phyloP scores from a whole-genome alignment of 2,797 vertebrate species.

The Sebastes oblongus region DNA sequence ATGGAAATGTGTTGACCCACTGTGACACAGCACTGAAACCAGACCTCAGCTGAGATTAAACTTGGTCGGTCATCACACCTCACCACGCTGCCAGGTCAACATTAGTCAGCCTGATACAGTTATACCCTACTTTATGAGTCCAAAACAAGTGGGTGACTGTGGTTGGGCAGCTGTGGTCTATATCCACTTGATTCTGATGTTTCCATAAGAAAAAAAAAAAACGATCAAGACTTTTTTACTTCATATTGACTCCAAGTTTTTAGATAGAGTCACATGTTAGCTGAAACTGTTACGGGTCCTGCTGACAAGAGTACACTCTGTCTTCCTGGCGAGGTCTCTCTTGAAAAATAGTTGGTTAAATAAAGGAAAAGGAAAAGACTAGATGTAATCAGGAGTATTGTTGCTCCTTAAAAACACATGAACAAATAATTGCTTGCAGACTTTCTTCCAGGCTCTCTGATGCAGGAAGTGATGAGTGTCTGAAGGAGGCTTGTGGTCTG shows the following conservation, averaged over 20 bases:
- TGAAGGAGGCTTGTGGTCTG: constrained; percentile 5
- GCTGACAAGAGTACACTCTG: background rate
- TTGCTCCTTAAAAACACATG: background rate
- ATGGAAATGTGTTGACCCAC: background rate
- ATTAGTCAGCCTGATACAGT: constrained; percentile 54
- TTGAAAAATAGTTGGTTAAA: background rate
- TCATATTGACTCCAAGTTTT: background rate
- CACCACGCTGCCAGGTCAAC: constrained; percentile 44
- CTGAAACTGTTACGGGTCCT: background rate
- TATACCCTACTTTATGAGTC: constrained; percentile 62
- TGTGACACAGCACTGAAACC: constrained; percentile 33
- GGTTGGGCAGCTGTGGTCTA: constrained; percentile 11
- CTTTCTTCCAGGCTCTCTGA: background rate
- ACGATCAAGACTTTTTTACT: background rate
- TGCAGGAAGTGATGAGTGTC: background rate
- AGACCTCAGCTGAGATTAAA: constrained; percentile 53
- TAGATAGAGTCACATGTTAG: background rate
- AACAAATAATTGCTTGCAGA: background rate
- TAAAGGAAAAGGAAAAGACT: background rate
- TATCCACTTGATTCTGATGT: background rate
- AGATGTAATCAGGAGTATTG: background rate
- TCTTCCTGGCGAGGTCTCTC: background rate
- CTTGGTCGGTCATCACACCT: constrained; percentile 39
- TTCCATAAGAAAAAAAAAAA: background rate
- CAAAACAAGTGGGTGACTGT: constrained; percentile 26